Evolutionary conservation across 1,140 invertebrate species (phyloP), one percentile per base, ranked within the genome.

Genomic region (Caenorhabditis tropicalis): DNA sequence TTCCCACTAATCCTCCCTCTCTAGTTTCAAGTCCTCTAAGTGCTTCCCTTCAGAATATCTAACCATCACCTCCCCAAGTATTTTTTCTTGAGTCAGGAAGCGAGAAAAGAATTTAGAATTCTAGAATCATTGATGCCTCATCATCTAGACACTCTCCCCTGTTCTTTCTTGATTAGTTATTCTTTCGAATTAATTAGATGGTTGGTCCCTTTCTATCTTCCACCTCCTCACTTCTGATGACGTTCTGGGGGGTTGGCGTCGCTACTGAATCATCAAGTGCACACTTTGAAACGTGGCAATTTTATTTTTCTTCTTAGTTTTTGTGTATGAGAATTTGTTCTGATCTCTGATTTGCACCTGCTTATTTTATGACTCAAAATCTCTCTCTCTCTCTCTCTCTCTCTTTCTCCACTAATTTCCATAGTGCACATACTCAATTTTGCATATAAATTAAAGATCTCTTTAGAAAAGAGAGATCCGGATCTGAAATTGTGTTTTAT

Each of bases 371-470:
- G n/a, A n/a, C n/a, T n/a, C n/a, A n/a, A n/a, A n/a, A n/a, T n/a
- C n/a, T n/a, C n/a, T n/a, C n/a, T n/a, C 7, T 12, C 53, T 12
- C 21, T 36, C n/a, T 31, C 12, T 79, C 43, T 6, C 15, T 24
- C 24, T 48, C 4, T 48, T 5, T 36, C 46, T n/a, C 12, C n/a
- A n/a, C 79, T 80, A 39, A 70, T 70, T 70, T 70, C 31, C 60
- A 70, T 70, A 70, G 60, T 36, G 60, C 19, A 0, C 10, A 3
- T 9, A 12, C 19, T 7, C 4, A 36, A 36, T 70, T 74, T 74
- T 43, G n/a, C 65, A 74, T 74, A 74, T 74, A 74, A 43, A 74
- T 74, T 74, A 43, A 74, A 46, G 65, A 74, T 46, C 29, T 27
- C 10, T 1, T 21, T 27, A 31, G 9, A 31, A 29, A n/a, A n/a